Conservation (phyloP, 1,140 invertebrate species). For the Pogonomyrmex californicus region DNA sequence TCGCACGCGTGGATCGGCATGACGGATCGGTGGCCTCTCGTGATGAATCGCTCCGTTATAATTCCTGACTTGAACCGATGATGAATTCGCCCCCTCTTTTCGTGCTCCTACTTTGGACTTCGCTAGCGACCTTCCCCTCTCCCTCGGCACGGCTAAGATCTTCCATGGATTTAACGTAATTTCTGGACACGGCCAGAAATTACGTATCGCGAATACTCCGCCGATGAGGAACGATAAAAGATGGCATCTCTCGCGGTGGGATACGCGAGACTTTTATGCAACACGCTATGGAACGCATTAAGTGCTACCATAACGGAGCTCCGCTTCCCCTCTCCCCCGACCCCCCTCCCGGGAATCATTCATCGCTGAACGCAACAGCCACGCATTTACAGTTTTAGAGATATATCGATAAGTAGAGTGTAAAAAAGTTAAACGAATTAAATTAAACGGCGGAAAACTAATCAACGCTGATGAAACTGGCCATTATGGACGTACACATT, state of each 20-base stretch:
- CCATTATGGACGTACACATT: background rate
- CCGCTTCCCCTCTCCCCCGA: background rate
- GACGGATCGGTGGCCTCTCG: conserved; percentile 83
- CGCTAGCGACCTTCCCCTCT: conserved; percentile 39
- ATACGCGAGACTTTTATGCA: conserved; percentile 22
- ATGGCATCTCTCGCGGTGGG: background rate
- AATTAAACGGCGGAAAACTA: background rate
- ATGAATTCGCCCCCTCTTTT: conserved; percentile 80
- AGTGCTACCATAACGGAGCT: background rate
- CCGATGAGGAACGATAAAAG: conserved; percentile 27
- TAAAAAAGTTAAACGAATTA: background rate
- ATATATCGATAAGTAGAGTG: background rate
- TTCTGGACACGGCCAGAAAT: conserved; percentile 48
- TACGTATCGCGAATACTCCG: conserved; percentile 41
- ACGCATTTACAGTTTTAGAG: background rate
- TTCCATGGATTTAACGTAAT: conserved; percentile 77
- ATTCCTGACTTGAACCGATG: conserved; percentile 85
- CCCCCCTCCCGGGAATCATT: background rate
- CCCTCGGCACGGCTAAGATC: conserved; percentile 55
- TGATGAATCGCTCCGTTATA: conserved; percentile 86
- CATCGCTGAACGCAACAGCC: background rate
- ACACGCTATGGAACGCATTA: conserved; percentile 28
- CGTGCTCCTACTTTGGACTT: conserved; percentile 51
- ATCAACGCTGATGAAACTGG: background rate
- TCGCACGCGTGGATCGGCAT: conserved; percentile 81